Evolutionary conservation across 2,797 vertebrate species (phyloP).

Genomic region (Diglossa cyanea): DNA sequence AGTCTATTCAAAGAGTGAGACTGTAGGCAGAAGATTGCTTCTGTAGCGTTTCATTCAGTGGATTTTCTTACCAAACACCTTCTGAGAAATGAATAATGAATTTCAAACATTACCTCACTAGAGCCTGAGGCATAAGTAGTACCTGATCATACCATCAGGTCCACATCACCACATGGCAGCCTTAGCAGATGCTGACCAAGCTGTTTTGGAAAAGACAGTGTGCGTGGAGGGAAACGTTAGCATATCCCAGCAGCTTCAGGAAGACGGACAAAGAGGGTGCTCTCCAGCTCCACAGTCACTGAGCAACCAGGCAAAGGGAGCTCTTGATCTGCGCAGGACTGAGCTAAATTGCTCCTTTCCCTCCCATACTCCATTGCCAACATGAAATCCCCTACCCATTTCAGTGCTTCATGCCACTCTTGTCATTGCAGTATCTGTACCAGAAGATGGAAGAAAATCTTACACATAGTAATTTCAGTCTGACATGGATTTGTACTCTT

Average conservation of each 20-base stretch:
- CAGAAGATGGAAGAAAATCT: neutral
- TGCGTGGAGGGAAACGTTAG: neutral
- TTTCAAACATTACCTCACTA: slow-evolving; percentile 8
- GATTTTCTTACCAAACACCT: neutral
- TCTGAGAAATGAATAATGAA: neutral
- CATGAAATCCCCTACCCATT: neutral
- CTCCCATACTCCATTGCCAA: neutral
- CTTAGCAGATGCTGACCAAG: neutral
- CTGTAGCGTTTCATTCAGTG: neutral
- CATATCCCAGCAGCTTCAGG: neutral
- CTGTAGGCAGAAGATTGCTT: neutral
- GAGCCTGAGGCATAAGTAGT: neutral
- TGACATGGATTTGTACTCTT: neutral
- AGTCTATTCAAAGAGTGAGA: neutral
- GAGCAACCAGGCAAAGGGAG: neutral
- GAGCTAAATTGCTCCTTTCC: neutral
- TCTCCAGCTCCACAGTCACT: neutral
- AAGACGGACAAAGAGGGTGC: neutral
- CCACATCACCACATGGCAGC: neutral
- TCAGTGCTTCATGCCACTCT: neutral
- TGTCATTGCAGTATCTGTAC: neutral
- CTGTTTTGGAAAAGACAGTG: neutral
- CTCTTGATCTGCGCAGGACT: neutral
- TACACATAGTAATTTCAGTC: neutral
- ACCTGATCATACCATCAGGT: neutral